Conservation (phyloP, 2,113 vertebrate species). For the Argyrosomus japonicus region DNA sequence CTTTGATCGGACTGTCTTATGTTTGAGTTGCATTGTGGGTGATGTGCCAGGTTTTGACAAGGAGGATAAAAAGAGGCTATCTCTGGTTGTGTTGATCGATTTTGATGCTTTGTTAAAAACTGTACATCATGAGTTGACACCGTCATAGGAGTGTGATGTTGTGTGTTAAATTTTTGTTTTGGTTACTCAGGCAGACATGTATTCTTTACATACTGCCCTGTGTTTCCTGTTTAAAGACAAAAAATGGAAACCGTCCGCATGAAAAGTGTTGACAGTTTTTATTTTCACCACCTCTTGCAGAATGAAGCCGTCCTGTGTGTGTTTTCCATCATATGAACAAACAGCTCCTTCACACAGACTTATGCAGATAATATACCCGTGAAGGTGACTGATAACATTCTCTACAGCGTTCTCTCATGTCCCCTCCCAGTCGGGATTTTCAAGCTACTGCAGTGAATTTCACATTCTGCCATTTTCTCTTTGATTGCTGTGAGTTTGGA, state of each 20-base stretch:
- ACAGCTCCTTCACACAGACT: slow-evolving; percentile 1
- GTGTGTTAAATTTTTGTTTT: too few species aligned
- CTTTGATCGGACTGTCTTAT: too few species aligned
- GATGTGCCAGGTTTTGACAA: too few species aligned
- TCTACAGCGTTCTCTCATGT: slow-evolving; percentile 18
- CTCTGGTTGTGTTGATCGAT: too few species aligned
- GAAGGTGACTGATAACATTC: slow-evolving; percentile 43
- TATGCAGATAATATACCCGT: not conserved
- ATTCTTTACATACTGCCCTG: not conserved
- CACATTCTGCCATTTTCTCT: slow-evolving; percentile 26
- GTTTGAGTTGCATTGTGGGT: too few species aligned
- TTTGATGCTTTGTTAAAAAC: too few species aligned
- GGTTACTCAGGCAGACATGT: too few species aligned
- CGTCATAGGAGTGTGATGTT: too few species aligned
- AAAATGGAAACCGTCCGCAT: not conserved
- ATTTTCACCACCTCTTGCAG: too few species aligned
- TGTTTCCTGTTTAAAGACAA: not conserved
- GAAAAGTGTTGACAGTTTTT: not conserved
- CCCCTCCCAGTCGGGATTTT: slow-evolving; percentile 16
- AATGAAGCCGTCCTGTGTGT: not conserved
- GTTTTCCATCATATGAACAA: slow-evolving; percentile 13
- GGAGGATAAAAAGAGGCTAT: too few species aligned
- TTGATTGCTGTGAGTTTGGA: slow-evolving; percentile 31
- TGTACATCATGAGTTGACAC: too few species aligned
- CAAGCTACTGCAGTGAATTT: slow-evolving; percentile 26